A percentile compares a stretch with the other conserved stretches of the same genome.
Conservation (phyloP, 2,888 invertebrate genomes). For the Ceramica pisi region DNA sequence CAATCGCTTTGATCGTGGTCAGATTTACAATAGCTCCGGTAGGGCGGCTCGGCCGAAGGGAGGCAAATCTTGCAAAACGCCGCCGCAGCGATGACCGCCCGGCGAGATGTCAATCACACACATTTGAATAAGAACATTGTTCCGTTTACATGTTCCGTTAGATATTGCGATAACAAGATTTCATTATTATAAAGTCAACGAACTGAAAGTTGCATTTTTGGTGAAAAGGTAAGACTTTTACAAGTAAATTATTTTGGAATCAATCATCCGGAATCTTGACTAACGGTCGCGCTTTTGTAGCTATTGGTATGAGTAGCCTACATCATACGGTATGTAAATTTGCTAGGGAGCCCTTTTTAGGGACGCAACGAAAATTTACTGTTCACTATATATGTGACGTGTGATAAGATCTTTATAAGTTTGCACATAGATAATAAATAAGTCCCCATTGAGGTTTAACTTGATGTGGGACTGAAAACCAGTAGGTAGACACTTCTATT, state of each 20-base stretch:
- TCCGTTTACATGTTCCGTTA: constrained; percentile 84
- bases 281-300: constrained; percentile 84
- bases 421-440: constrained; percentile 37
- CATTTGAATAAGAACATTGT: constrained; percentile 88
- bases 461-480: constrained; percentile 56
- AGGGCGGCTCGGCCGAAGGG: constrained; percentile 68
- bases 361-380: constrained; percentile 59
- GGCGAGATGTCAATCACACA: constrained; percentile 89
- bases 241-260: constrained; percentile 73
- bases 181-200: constrained; percentile 83
- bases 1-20: constrained; percentile 86
- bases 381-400: constrained; percentile 63
- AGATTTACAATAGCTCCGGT: constrained; percentile 82
- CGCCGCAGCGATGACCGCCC: constrained; percentile 82
- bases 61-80: constrained; percentile 72
- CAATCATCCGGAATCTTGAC: constrained; percentile 81
- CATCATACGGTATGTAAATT: constrained; percentile 64
- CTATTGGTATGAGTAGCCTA: constrained; percentile 54
- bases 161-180: constrained; percentile 86
- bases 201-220: constrained; percentile 83
- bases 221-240: constrained; percentile 77
- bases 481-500: constrained; percentile 32
- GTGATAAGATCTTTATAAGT: constrained; percentile 64
- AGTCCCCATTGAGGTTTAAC: constrained; percentile 37
- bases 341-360: constrained; percentile 48